Percentiles rank a stretch among this genome's conserved stretches.
Conservation (phyloP, 2,113 vertebrate genomes). For the Cepphus grylle region DNA sequence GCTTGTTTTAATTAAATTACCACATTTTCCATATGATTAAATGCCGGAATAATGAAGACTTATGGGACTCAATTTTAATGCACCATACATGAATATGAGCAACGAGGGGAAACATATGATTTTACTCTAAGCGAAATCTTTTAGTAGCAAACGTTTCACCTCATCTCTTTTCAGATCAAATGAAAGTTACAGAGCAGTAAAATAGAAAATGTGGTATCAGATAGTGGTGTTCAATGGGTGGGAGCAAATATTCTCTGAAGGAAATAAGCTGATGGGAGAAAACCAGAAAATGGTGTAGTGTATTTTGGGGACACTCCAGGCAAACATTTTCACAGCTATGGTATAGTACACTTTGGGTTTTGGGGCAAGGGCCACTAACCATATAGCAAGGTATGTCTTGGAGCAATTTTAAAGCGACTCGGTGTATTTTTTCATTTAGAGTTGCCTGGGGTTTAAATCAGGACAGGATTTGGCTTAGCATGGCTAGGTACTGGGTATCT, state of each 20-base stretch:
- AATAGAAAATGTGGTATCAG: background rate
- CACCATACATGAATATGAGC: constrained; percentile 31
- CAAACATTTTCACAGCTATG: background rate
- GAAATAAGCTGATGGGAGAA: background rate
- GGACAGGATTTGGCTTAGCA: background rate
- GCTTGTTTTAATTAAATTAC: constrained; percentile 80
- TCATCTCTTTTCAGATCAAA: constrained; percentile 10
- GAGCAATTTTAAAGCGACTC: background rate
- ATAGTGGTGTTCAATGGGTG: background rate
- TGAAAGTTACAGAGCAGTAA: background rate
- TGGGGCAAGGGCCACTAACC: background rate
- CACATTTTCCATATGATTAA: constrained; percentile 78
- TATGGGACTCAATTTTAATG: constrained; percentile 63
- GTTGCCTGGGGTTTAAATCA: constrained; percentile 18
- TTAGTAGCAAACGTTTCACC: constrained; percentile 45
- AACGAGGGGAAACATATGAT: constrained; percentile 39
- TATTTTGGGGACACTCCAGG: background rate
- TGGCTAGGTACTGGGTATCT: background rate
- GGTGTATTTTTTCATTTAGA: background rate
- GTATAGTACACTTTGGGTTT: background rate
- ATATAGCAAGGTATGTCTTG: background rate
- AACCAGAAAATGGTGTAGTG: background rate
- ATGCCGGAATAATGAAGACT: constrained; percentile 73
- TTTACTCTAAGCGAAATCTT: constrained; percentile 65
- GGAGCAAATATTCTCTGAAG: background rate